Base-by-base conservation (phyloP, 2,797 vertebrate species). In the Gouania willdenowi region DNA sequence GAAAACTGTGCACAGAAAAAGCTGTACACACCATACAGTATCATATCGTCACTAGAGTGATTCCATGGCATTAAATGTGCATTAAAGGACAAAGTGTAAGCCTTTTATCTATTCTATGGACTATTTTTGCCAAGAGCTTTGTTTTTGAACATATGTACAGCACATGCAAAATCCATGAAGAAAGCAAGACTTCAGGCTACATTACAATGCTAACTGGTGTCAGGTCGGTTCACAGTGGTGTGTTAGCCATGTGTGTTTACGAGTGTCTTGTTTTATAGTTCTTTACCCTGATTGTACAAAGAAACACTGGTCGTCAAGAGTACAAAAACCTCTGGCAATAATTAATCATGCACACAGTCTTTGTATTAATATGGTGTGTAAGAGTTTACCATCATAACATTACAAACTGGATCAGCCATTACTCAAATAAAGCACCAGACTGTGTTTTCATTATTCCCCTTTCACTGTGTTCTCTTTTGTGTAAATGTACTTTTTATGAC, bases 161-260 rank as follows among this genome's bases (percentile, higher is more conserved):
- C 86, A 91, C 75, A 89, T 89, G 82, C 59, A 75, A 46, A 75
- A 77, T 50, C 63, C 76, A 42, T 53, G 76, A 68, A 52, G 68
- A 81, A 65, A 78, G 65, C 79, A 71, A 34, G 67, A 47, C 51
- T 34, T 27, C 22, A 11, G 24, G 18, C 43, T 49, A 81, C 83
- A 85, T 89, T 86, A 66, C 62, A n/a, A 60, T 65, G 31, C 26
- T 16, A 15, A 20, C 39, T 19, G 2, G 33, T 23, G 45, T 36
- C 18, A 5, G 41, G 34, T 37, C 6, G 41, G 32, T 21, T 22
- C 18, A 16, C 1, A 3, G 22, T 11, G 20, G 29, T 36, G 26
- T 41, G 23, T 26, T 20, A 2, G 20, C 20, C 25, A 40, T 25
- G 13, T 41, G 23, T 38, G 19, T 48, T 32, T 32, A 36, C 15